Base-by-base conservation (phyloP, 2,797 vertebrate species). In the Tragelaphus oryx region DNA sequence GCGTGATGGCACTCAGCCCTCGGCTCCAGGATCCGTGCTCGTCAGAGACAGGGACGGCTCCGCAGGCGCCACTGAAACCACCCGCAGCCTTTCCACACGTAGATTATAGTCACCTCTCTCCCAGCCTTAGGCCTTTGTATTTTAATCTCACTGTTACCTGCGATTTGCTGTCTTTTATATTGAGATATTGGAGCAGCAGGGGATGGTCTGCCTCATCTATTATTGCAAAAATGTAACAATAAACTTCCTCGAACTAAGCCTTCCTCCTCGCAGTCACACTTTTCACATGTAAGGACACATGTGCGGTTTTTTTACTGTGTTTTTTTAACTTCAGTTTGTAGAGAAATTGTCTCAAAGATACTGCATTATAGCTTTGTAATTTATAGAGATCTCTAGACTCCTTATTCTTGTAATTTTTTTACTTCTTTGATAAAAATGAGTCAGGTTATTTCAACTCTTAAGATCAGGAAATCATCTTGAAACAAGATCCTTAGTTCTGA, bases 181-280 rank as follows among this genome's bases (percentile, higher is more conserved):
- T 82, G 92, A 81, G 48, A 90, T 93, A 78, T 91, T 91, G 88
- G 87, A 92, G 75, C 94, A 95, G 90, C 83, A 71, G 95, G 85
- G 83, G 78, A 78, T 93, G 55, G 68, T 44, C 18, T 91, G 91
- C 95, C 95, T 94, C 76, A 30, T 86, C 95, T 87, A 28, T 96
- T 93, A 96, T 57, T 96, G 91, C 96, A 95, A 91, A 96, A 95
- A 87, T 78, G 75, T 96, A 97, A 97, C 96, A 97, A 97, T 97
- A 97, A 97, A 97, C 83, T 84, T 94, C 89, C 92, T 95, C 75
- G 33, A 83, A 88, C 85, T 79, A 92, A 79, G 84, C 24, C 18
- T 6, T 37, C 44, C 37, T 82, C 52, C 83, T 93, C 65, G 4
- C n/a, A 48, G 62, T 80, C 54, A 30, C 10, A 11, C 81, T 68